Base-by-base conservation (phyloP, 2,113 vertebrate genomes). In the Chamaetylas fuelleborni region DNA sequence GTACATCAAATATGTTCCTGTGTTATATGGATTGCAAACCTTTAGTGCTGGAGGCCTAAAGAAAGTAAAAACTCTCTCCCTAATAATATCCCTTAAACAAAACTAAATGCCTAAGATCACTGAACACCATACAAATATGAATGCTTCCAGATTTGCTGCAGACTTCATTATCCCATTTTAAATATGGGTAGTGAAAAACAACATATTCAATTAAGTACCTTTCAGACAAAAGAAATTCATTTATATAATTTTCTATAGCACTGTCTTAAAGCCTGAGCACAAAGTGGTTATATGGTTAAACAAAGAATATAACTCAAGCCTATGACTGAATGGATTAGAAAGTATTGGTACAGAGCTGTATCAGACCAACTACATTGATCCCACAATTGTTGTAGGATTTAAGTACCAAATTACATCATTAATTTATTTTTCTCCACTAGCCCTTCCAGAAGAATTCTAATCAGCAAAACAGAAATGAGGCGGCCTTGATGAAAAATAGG, bases 401-500 rank as follows among this genome's bases (percentile, higher is more conserved):
- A 88, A 94, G 51, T 58, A 70, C 33, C 50, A 88, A 73, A 54
- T 86, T 26, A 84, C 34, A 77, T 31, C 19, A 33, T 78, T 48
- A 48, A 76, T 79, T 72, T 69, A 38, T 85, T 90, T 94, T 94
- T 88, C 67, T 71, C 17, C 36, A 67, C 45, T 69, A 69, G 51
- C 26, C 22, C 14, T 81, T 88, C 33, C 58, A 77, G 60, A 89
- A 89, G 28, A 93, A 92, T 66, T 74, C 23, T 78, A 77, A 77
- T 82, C 50, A 87, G 73, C 34, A 80, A 26, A 94, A 91, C 28
- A 93, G 62, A 93, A 87, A 81, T 67, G 18, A 96, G 89, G 25
- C 76, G 50, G 56, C 40, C 47, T 87, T 70, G 69, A 92, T 92
- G 79, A 96, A 92, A 95, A 90, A 82, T 25, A 91, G 74, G 93